These are phyloP conservation scores for Stichopus horrens DNA, from an alignment of 53 echinoderm and acorn worm species.

Conservation along the genomic window DNA sequence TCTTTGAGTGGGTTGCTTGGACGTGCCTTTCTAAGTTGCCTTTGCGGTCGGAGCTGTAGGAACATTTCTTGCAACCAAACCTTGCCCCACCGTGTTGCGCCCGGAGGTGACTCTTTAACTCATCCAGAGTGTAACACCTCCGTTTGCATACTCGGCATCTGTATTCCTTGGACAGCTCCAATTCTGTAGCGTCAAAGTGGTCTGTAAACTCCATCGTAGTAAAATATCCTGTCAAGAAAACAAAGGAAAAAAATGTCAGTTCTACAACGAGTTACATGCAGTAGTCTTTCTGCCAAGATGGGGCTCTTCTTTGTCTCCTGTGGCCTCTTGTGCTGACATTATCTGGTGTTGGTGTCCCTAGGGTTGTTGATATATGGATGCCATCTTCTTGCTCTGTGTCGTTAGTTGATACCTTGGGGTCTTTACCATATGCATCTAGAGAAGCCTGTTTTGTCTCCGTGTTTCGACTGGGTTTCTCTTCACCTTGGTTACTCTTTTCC, in stretches of 20 bases:
- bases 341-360: neutral
- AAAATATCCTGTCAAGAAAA: neutral
- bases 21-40: neutral
- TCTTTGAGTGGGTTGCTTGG: neutral
- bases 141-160: neutral
- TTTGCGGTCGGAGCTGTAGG: neutral
- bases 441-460: neutral
- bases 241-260: neutral
- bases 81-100: neutral
- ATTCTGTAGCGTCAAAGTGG: neutral
- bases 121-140: neutral
- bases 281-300: conserved; percentile 5
- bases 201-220: conserved; percentile 13
- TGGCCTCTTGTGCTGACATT: neutral
- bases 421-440: neutral
- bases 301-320: neutral
- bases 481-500: neutral
- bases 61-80: neutral
- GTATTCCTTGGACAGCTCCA: conserved; percentile 13
- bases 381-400: neutral
- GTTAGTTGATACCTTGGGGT: too few relatives aligned
- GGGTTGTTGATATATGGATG: neutral
- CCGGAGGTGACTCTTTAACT: neutral
- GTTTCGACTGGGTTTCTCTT: neutral
- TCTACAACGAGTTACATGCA: neutral